Evolutionary conservation across 2,113 vertebrate genomes (phyloP).

Genomic region (Stomatorhinus ivindoensis): DNA sequence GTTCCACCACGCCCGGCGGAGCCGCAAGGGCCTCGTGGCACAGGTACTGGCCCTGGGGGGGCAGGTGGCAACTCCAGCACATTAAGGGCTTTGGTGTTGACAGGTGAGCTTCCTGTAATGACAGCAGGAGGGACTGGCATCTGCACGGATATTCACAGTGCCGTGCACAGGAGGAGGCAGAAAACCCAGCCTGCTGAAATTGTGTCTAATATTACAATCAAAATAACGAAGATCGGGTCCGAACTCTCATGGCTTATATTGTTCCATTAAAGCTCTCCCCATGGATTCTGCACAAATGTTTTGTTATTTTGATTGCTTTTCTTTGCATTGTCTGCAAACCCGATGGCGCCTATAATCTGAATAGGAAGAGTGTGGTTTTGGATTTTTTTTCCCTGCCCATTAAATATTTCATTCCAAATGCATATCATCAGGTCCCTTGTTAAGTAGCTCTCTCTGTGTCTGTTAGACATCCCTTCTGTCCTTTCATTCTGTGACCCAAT

Average conservation of each 20-base stretch:
- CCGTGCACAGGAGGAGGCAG: no score
- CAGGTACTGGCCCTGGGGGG: constrained; percentile 68
- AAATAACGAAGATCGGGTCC: neutral
- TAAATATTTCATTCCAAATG: neutral
- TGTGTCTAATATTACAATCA: neutral
- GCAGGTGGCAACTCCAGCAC: neutral
- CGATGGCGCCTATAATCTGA: neutral
- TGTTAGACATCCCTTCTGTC: neutral
- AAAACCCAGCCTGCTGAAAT: neutral
- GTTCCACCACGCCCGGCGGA: constrained; percentile 84
- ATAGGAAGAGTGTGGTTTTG: neutral
- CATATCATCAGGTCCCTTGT: neutral
- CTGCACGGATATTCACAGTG: neutral
- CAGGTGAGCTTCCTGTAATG: neutral
- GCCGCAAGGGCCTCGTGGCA: constrained; percentile 91
- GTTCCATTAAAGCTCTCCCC: neutral
- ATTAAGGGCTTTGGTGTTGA: neutral
- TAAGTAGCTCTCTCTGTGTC: neutral
- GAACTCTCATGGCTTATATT: neutral
- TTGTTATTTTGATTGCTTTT: neutral
- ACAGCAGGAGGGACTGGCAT: neutral
- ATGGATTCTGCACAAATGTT: neutral
- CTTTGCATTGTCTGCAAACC: neutral
- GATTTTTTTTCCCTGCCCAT: neutral
- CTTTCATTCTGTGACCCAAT: neutral